These are phyloP conservation scores for Natator depressus DNA, from an alignment of 2,113 vertebrate species.

Conservation along the genomic window DNA sequence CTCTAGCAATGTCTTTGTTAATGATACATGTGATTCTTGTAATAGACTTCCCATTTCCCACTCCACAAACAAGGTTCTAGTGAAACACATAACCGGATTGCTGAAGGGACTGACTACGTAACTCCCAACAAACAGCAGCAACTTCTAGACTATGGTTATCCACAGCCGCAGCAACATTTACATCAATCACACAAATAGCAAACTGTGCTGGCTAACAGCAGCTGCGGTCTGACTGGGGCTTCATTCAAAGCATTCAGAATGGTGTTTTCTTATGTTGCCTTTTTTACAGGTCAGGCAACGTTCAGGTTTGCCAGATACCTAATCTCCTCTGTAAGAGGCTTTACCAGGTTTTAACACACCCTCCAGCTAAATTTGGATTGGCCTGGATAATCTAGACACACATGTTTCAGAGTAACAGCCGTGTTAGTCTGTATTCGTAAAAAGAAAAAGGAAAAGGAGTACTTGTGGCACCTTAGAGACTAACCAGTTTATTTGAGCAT, in stretches of 20 bases:
- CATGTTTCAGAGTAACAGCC: too few species aligned
- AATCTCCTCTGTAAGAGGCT: conserved; percentile 36
- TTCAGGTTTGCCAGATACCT: fast-evolving
- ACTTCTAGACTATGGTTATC: fast-evolving
- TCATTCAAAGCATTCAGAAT: neutral
- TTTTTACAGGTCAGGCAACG: fast-evolving
- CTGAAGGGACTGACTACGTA: neutral
- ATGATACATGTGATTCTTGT: neutral
- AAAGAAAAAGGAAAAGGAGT: too few species aligned
- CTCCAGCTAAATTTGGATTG: conserved; percentile 54
- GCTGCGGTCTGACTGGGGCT: fast-evolving
- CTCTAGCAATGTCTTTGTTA: neutral
- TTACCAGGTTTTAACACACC: neutral
- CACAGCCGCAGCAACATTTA: neutral
- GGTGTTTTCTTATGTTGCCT: neutral
- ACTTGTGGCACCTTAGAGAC: too few species aligned
- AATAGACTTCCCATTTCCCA: neutral
- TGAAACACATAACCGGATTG: neutral
- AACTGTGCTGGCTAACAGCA: neutral
- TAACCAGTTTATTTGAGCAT: too few species aligned
- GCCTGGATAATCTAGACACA: neutral
- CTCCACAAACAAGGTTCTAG: neutral
- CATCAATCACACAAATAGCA: neutral
- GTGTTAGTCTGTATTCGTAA: too few species aligned
- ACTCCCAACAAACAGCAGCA: neutral